Evolutionary conservation across 1,140 invertebrate genomes (phyloP).

Genomic region (Bursaphelenchus mucronatus): DNA sequence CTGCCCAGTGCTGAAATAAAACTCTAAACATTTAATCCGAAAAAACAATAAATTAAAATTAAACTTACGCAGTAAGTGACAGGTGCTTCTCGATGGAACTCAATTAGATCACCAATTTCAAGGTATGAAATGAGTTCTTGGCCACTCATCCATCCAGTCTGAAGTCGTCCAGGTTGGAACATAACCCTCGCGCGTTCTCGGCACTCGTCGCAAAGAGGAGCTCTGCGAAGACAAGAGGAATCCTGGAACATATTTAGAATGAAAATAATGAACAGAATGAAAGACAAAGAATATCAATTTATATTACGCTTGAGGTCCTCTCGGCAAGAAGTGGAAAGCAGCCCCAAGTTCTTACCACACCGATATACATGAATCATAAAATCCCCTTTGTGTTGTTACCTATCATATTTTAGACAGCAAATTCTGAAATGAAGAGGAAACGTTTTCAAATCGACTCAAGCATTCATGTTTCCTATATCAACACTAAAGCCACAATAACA

Average conservation of each 20-base stretch:
- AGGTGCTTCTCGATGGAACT: constrained; percentile 18
- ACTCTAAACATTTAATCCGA: constrained; percentile 12
- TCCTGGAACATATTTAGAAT: constrained; percentile 3
- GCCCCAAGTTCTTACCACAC: neutral
- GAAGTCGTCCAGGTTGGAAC: neutral
- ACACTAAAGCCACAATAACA: no score
- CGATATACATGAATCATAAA: no score
- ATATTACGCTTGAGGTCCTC: constrained; percentile 11
- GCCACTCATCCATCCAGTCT: constrained; percentile 22
- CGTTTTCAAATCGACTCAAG: no score
- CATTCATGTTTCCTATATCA: no score
- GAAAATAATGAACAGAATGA: neutral
- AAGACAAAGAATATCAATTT: neutral
- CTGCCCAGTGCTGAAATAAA: constrained; percentile 35
- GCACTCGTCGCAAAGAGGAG: neutral
- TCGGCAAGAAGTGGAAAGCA: neutral
- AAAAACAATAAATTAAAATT: constrained; percentile 8
- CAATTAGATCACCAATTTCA: constrained; percentile 32
- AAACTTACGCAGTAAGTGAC: constrained; percentile 25
- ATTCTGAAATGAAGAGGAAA: no score
- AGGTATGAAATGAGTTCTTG: constrained; percentile 24
- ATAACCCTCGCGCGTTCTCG: neutral
- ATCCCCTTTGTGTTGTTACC: no score
- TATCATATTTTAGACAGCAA: no score
- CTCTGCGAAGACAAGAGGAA: neutral